A percentile compares a stretch with the other conserved stretches of the same genome.
Conservation (phyloP, 2,888 invertebrate species). For the Blera fallax region DNA sequence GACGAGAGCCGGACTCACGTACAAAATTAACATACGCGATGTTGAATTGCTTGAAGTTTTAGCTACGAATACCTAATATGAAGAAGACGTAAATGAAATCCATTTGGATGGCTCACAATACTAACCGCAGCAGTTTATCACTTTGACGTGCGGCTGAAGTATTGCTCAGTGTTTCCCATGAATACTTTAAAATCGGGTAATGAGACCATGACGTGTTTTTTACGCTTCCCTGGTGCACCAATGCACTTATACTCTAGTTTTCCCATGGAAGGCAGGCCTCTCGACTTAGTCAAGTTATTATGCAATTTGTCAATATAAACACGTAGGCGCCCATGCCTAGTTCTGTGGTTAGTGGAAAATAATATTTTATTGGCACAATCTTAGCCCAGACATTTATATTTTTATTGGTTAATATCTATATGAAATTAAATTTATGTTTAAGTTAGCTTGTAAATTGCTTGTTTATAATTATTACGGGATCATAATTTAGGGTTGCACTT, state of each 20-base stretch:
- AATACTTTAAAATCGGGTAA: conserved; percentile 7
- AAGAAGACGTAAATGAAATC: conserved; percentile 19
- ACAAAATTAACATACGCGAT: not conserved
- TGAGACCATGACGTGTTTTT: conserved; percentile 52
- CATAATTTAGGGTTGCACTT: not conserved
- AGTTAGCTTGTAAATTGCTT: not conserved
- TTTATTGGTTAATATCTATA: not conserved
- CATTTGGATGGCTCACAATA: conserved; percentile 19
- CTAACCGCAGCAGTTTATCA: conserved; percentile 21
- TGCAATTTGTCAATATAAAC: conserved; percentile 5
- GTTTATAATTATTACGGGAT: not conserved
- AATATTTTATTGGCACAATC: not conserved
- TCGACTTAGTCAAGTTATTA: conserved; percentile 1
- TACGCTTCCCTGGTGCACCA: conserved; percentile 36
- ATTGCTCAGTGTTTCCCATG: not conserved
- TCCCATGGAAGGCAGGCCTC: not conserved
- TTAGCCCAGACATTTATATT: not conserved
- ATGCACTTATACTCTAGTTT: conserved; percentile 3
- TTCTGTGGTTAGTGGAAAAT: not conserved
- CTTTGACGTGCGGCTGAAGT: conserved; percentile 5
- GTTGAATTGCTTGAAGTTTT: not conserved
- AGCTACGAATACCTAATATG: not conserved
- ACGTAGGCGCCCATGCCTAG: not conserved
- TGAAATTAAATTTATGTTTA: not conserved
- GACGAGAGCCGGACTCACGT: not conserved